Base-by-base conservation (phyloP, 2,888 invertebrate species). In the Acanthococcus lagerstroemiae region DNA sequence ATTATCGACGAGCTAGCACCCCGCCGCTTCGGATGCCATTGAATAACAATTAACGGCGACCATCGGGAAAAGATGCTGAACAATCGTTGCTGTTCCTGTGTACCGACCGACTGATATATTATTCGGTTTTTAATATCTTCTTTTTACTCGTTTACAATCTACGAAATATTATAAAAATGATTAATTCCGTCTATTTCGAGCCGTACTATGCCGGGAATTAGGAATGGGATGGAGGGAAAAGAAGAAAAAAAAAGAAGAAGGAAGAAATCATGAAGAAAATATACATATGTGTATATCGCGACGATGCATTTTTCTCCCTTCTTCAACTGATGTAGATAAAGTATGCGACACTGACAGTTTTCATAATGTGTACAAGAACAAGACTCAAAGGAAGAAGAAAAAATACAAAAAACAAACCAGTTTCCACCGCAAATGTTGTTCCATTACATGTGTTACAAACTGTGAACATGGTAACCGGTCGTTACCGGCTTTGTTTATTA, bases 371-470 rank as follows among this genome's bases (percentile, higher is more conserved):
- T 60, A 60, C 27, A 60, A 45, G 19, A 60, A 60, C 12, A 48
- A 60, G 48, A 60, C 60, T 60, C 46, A 50, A 48, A 48, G 46
- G 46, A 45, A 60, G 22, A 25, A 24, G 15, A 25, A 46, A 19
- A 45, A 15, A 45, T 17, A 60, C 25, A 60, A 60, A 60, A 50
- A 24, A 48, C 24, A 60, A 60, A 45, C 50, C 45, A 46, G 45
- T 60, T 46, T 46, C 48, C 60, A 45, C 48, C 44, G 46, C 48
- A 60, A 60, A 60, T 60, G 60, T 60, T 60, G 60, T 60, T 60
- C 60, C 48, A 60, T 60, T 60, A 60, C 60, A 60, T 60, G 48
- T 60, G 60, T 60, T 60, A 60, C 60, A 60, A 60, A 60, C 60
- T 60, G 60, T 60, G 60, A 60, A 60, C 60, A 60, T 48, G 60